Conservation (phyloP, 2,888 invertebrate genomes). For the Exocentrus adspersus region DNA sequence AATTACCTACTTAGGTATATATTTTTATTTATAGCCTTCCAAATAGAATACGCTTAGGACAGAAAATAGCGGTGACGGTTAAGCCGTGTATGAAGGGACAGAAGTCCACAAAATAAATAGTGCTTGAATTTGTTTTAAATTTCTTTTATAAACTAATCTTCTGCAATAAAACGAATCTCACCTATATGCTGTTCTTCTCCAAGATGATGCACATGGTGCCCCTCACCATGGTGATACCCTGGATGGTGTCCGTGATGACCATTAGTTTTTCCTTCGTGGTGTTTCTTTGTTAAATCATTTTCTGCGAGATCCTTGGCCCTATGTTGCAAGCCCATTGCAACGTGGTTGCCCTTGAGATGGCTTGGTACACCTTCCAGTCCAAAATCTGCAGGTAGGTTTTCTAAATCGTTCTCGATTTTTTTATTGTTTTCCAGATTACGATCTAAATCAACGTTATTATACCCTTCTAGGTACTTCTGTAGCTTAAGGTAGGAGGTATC, state of each 20-base stretch:
- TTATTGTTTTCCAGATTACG: conserved; percentile 36
- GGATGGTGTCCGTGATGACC: conserved; percentile 38
- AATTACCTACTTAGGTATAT: no score
- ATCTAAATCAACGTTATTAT: conserved; percentile 17
- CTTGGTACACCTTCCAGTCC: conserved; percentile 56
- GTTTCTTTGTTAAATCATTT: conserved; percentile 32
- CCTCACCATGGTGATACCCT: conserved; percentile 32
- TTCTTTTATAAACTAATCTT: no score
- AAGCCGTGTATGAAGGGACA: no score
- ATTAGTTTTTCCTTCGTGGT: conserved; percentile 43
- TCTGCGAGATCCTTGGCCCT: conserved; percentile 21
- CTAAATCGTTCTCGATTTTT: conserved; percentile 35
- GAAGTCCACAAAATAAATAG: no score
- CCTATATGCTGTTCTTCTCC: conserved; percentile 60
- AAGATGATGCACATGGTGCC: conserved; percentile 56
- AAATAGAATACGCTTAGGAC: no score
- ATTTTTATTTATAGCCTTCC: no score
- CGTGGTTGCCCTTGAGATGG: conserved; percentile 47
- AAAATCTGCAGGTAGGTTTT: conserved; percentile 47
- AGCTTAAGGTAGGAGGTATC: conserved; percentile 9
- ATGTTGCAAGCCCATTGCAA: conserved; percentile 54
- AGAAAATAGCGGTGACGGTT: no score
- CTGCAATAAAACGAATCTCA: conserved; percentile 25
- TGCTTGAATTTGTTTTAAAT: no score
- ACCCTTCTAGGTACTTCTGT: conserved; percentile 6